Percentiles rank a stretch among this genome's conserved stretches.
phyloP scores from a whole-genome alignment of 1,140 invertebrate genomes.

The Scaptomyza montana region DNA sequence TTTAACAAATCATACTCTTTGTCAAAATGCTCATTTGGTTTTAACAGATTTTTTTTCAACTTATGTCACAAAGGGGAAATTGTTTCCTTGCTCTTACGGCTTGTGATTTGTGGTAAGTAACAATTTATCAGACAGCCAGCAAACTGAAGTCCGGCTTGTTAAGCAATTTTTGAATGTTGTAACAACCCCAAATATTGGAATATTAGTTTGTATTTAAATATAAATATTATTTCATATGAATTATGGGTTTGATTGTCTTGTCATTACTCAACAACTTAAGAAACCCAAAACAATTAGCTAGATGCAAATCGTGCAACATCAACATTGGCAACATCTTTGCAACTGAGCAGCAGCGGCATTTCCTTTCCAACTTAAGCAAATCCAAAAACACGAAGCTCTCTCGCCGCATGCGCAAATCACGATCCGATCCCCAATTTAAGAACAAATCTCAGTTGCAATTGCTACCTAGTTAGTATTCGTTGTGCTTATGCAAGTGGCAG shows the following conservation, averaged over 20 bases:
- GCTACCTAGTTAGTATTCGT: background rate
- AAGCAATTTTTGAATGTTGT: background rate
- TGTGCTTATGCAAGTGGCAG: constrained; percentile 22
- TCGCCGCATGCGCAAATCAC: constrained; percentile 29
- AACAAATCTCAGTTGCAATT: background rate
- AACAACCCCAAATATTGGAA: background rate
- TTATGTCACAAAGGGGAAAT: background rate
- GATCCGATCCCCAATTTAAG: background rate
- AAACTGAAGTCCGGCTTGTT: background rate
- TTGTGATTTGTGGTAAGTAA: background rate
- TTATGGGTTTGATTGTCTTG: background rate
- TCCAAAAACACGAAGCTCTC: constrained; percentile 13
- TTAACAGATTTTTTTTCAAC: background rate
- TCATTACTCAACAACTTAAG: constrained; percentile 10
- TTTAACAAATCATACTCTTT: background rate
- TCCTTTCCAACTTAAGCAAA: background rate
- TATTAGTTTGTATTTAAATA: background rate
- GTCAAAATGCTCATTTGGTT: background rate
- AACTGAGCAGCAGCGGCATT: constrained; percentile 7
- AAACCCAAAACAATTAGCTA: constrained; percentile 11
- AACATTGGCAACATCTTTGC: constrained; percentile 3
- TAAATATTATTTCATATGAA: background rate
- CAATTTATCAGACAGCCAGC: background rate
- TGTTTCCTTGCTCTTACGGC: background rate
- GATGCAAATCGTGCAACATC: constrained; percentile 11